A percentile compares a stretch with the other conserved stretches of the same genome.
Evolutionary conservation across 2,888 invertebrate genomes (phyloP).

Genomic region (Chymomyza amoena): DNA sequence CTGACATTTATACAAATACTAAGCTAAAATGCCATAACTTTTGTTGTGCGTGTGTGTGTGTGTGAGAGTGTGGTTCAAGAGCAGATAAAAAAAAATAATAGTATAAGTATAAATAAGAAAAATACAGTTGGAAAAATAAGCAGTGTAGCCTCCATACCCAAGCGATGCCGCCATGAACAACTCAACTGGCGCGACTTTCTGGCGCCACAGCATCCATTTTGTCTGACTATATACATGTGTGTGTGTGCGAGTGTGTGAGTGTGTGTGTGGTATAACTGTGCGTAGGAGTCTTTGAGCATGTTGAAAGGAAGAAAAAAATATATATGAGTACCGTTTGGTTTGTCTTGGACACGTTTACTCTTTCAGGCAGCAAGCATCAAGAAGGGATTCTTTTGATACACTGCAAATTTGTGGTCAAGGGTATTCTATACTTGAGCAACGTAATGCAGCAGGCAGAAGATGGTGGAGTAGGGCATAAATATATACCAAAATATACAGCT

Average conservation of each 20-base stretch:
- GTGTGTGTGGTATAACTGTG: conserved; percentile 42
- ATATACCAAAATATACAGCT: too few species aligned
- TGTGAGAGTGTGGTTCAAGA: neutral
- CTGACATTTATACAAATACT: conserved; percentile 20
- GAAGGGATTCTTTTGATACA: conserved; percentile 22
- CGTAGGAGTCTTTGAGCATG: conserved; percentile 40
- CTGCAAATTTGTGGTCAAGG: too few species aligned
- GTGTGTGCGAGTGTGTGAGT: conserved; percentile 6
- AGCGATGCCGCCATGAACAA: conserved; percentile 51
- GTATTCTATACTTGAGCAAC: too few species aligned
- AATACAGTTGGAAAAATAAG: neutral
- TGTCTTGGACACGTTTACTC: conserved; percentile 25
- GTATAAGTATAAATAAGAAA: neutral
- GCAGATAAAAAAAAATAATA: neutral
- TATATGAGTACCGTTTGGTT: conserved; percentile 20
- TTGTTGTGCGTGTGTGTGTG: neutral
- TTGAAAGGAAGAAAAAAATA: conserved; percentile 20
- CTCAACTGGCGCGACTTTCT: conserved; percentile 78
- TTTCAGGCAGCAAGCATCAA: conserved; percentile 42
- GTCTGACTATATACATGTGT: conserved; percentile 62
- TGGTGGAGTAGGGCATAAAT: too few species aligned
- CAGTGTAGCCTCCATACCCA: neutral
- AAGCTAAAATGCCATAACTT: neutral
- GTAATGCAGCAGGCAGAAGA: too few species aligned
- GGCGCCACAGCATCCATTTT: conserved; percentile 77